Conservation (phyloP, 2,113 vertebrate species). For the Hemibagrus wyckioides region DNA sequence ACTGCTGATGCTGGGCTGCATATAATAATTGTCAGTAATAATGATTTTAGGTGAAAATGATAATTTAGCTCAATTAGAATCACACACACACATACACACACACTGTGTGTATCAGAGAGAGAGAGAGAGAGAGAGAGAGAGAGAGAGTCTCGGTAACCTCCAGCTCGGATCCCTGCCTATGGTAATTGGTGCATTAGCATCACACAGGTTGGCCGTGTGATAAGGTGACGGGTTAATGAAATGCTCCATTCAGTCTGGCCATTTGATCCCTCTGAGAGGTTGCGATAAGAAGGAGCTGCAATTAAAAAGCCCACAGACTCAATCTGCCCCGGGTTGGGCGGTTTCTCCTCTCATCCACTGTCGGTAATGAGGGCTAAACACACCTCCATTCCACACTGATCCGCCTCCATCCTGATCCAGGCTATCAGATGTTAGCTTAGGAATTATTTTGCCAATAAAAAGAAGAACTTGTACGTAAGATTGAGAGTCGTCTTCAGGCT, state of each 20-base stretch:
- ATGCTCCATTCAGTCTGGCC: slow-evolving; percentile 93
- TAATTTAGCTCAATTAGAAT: slow-evolving; percentile 29
- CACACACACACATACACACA: slow-evolving; percentile 55
- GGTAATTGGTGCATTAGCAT: slow-evolving; percentile 92
- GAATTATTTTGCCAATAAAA: slow-evolving; percentile 92
- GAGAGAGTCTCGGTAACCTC: slow-evolving; percentile 74
- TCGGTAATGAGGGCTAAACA: slow-evolving; percentile 99
- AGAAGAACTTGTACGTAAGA: slow-evolving; percentile 49
- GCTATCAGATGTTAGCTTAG: slow-evolving; percentile 99
- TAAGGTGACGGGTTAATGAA: slow-evolving; percentile 96
- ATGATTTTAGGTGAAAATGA: slow-evolving; percentile 47
- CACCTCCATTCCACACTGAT: slow-evolving; percentile 89
- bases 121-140: not conserved
- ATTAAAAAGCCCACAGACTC: slow-evolving; percentile 86
- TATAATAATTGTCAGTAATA: slow-evolving; percentile 30
- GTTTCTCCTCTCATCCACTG: slow-evolving; percentile 92
- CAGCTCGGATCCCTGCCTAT: slow-evolving; percentile 89
- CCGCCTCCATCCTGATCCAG: slow-evolving; percentile 90
- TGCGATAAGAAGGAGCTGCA: slow-evolving; percentile 96
- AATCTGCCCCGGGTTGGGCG: slow-evolving; percentile 80
- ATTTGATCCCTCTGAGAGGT: slow-evolving; percentile 97
- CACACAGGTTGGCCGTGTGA: slow-evolving; percentile 93
- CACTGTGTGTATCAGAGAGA: slow-evolving; percentile 60
- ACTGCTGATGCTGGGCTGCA: not conserved
- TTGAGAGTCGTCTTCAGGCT: slow-evolving; percentile 74